Percentiles rank a stretch among this genome's conserved stretches.
Conservation (phyloP, 2,888 invertebrate genomes). For the Sepioteuthis lessoniana region DNA sequence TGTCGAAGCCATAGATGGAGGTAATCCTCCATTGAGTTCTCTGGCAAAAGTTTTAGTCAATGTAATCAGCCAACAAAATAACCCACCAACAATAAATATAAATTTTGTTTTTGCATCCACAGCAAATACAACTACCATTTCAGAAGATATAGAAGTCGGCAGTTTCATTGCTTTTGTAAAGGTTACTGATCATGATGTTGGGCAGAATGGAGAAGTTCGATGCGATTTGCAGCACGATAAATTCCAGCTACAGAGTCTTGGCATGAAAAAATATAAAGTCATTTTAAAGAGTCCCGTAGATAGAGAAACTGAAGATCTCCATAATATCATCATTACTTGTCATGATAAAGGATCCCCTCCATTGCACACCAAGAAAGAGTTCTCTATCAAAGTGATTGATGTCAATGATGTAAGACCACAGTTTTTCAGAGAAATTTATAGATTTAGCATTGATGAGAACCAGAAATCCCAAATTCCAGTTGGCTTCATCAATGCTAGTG, state of each 20-base stretch:
- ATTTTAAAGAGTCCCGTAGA: neutral
- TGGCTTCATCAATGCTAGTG: slow-evolving; percentile 18
- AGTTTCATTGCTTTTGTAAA: slow-evolving; percentile 1
- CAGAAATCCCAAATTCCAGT: slow-evolving; percentile 23
- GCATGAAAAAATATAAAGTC: neutral
- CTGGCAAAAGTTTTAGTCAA: neutral
- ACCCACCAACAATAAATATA: neutral
- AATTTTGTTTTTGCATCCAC: slow-evolving; percentile 10
- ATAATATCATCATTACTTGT: neutral
- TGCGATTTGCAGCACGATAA: slow-evolving; percentile 11
- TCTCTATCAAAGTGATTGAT: neutral
- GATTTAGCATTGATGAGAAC: neutral
- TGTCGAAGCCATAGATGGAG: neutral
- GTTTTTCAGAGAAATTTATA: neutral
- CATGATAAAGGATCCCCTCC: neutral
- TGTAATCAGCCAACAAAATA: neutral
- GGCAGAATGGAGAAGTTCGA: neutral
- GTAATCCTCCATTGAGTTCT: neutral
- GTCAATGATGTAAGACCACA: neutral
- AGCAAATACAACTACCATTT: neutral
- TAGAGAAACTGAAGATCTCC: neutral
- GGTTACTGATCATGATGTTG: neutral
- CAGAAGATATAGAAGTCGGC: neutral
- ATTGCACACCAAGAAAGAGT: neutral
- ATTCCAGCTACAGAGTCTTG: neutral